phyloP scores from a whole-genome alignment of 2,113 vertebrate species.

The Petaurus breviceps region DNA sequence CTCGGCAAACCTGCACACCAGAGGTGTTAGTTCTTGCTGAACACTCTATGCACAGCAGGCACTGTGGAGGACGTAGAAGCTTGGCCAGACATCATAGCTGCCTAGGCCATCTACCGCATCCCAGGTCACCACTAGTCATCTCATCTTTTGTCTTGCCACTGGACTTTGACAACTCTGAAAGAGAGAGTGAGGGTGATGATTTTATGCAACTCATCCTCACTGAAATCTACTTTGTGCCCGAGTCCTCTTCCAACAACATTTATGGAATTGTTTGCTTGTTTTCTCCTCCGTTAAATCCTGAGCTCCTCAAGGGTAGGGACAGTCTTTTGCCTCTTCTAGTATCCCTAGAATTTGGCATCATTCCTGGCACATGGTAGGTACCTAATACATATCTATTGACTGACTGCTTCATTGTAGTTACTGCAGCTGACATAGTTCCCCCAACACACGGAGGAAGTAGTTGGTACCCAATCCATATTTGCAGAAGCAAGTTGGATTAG shows the following conservation, averaged over 20 bases:
- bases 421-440: neutral
- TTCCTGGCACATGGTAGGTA: neutral
- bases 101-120: neutral
- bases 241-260: neutral
- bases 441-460: neutral
- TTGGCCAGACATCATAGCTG: neutral
- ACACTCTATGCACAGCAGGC: neutral
- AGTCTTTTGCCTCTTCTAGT: neutral
- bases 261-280: neutral
- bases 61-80: neutral
- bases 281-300: neutral
- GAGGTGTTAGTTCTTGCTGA: no score
- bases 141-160: neutral
- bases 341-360: neutral
- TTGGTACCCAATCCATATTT: neutral
- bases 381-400: neutral
- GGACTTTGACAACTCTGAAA: neutral
- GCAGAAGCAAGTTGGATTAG: neutral
- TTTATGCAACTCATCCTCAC: neutral
- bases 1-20: neutral
- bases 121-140: neutral
- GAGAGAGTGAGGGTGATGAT: neutral
- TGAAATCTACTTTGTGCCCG: no score
- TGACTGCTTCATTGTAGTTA: neutral
- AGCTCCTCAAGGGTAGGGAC: neutral